Evolutionary conservation across 1,140 invertebrate species (phyloP), one percentile per base, ranked within the genome.

Genomic region (Solen grandis): DNA sequence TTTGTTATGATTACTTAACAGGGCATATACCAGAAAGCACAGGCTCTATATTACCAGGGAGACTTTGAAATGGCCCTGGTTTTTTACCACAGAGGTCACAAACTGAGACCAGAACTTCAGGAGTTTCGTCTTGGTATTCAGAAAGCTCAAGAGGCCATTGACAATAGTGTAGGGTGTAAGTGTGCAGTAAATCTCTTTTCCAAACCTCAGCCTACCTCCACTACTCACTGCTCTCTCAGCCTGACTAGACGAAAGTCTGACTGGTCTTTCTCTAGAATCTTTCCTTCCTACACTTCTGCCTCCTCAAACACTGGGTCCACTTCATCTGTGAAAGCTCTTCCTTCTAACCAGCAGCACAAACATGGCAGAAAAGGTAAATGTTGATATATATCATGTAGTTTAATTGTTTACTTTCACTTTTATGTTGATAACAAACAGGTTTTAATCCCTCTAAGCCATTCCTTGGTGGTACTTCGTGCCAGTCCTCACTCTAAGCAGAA

Each of bases 41-140:
- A 99, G 93, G 95, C 97, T 0, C 93, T 98, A 4, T 99, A 98
- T 90, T 96, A 97, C 90, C 94, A 97, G 2, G 97, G 97, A 0
- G 95, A 98, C 87, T 99, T 98, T 91, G 98, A 99, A 91, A 94
- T 97, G 89, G 97, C 97, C 82, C 93, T 99, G 0, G 96, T 99
- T 84, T 97, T 96, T 89, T 99, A 97, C 88, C 97, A 99, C 90
- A 94, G 97, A 59, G 97, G 97, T 0, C 93, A 97, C 74, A 95
- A 95, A 22, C 94, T 97, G 3, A 93, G 97, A 14, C 97, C 97
- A 0, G 97, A 99, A 82, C 93, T 97, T 57, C 95, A 95, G 74
- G 95, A 95, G 25, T 99, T 99, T 92, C 94, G 96, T 60, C 94
- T 98, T 22, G 98, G 97, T 13, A 96, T 99, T 0, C 96, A 98